Evolutionary conservation across 2,797 vertebrate genomes (phyloP), one percentile per base, ranked within the genome.

Genomic region (Eulemur mongoz): DNA sequence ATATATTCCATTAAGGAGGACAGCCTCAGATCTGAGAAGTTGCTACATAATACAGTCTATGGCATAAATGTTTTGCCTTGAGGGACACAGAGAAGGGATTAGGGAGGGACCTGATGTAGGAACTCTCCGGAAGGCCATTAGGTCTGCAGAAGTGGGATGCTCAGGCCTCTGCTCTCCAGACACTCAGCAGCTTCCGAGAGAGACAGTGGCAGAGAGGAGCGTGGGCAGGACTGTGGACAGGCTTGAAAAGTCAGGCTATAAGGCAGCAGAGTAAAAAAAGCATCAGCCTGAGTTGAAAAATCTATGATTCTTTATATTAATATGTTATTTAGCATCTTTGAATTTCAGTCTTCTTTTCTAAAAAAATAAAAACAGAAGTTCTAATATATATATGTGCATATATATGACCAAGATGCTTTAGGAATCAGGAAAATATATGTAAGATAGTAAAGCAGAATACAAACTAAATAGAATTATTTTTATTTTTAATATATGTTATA

Each of bases 31-130:
- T 12, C n/a, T 2, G 54, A 7, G 69, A 59, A 69, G 25, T 5
- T 22, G 0, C 0, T 12, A 30, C 32, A 8, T 50, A 61, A 35
- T 15, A 35, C 20, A 69, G 17, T 23, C 5, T 0, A 1, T 0
- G 50, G 25, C 23, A 3, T 22, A 14, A 75, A 35, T 12, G 40
- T 20, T 88, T 69, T 38, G 35, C 67, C 67, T 67, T 27, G 5
- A 79, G 63, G 63, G 9, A 0, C 1, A 12, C 22, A n/a, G 63
- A 30, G 22, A 91, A 89, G 40, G 4, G 20, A 3, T 32, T n/a
- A 25, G 59, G 59, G 76, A 25, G 59, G 52, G 76, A 38, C 23
- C 27, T 27, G 1, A 14, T 32, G 9, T 14, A 61, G 75, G 43
- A 54, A 59, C 50, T 57, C 70, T 70, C 52, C 48, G 0, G 1